These are phyloP conservation scores for Myiothlypis chrysogaster DNA, from an alignment of 2,797 vertebrate genomes.

Conservation along the genomic window DNA sequence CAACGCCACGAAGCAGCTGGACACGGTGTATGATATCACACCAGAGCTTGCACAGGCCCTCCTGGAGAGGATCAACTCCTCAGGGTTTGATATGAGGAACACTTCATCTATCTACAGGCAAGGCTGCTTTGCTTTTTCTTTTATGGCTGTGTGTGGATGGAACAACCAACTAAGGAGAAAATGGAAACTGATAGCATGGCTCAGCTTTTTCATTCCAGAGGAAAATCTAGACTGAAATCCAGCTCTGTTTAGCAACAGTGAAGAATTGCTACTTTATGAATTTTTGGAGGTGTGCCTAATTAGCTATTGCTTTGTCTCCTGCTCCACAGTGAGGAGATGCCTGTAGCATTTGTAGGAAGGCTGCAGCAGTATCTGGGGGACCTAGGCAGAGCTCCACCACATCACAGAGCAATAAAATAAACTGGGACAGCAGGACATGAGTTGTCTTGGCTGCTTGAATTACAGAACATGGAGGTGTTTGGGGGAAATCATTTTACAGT, in stretches of 20 bases:
- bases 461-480: neutral
- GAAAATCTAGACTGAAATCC: conserved; percentile 7
- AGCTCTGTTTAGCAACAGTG: neutral
- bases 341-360: neutral
- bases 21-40: conserved; percentile 79
- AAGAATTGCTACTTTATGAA: neutral
- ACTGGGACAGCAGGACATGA: neutral
- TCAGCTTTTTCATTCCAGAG: neutral
- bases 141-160: neutral
- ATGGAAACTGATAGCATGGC: neutral
- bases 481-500: neutral
- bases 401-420: neutral
- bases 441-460: neutral
- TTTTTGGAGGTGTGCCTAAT: conserved; percentile 3
- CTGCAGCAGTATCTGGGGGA: neutral
- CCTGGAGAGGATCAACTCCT: conserved; percentile 74
- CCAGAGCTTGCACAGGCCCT: conserved; percentile 75
- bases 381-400: neutral
- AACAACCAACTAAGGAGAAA: neutral
- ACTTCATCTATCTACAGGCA: conserved; percentile 80
- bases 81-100: conserved; percentile 79
- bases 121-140: neutral
- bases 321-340: neutral
- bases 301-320: neutral
- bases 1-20: conserved; percentile 83